Conservation (phyloP, 2,888 invertebrate genomes). For the Abrostola tripartita region DNA sequence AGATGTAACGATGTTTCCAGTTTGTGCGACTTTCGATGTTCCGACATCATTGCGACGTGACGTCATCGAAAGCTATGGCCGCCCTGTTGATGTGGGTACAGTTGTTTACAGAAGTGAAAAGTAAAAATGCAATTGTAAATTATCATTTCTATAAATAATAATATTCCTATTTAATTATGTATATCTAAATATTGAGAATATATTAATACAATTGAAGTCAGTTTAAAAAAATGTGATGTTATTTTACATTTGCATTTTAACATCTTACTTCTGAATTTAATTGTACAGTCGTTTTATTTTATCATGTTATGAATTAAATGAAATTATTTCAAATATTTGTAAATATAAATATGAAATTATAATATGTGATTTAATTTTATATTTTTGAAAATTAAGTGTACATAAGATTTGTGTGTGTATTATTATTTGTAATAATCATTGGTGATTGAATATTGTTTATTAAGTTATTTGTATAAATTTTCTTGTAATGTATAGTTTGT, state of each 20-base stretch:
- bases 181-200: constrained; percentile 25
- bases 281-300: constrained; percentile 49
- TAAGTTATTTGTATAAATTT: constrained; percentile 79
- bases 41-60: constrained; percentile 3
- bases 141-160: constrained; percentile 14
- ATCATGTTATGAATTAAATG: constrained; percentile 50
- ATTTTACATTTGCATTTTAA: constrained; percentile 21
- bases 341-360: constrained; percentile 74
- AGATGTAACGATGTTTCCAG: constrained; percentile 60
- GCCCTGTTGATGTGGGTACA: constrained; percentile 39
- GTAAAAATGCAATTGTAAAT: constrained; percentile 10
- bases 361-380: constrained; percentile 80
- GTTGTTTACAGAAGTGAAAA: constrained; percentile 27
- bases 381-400: constrained; percentile 74
- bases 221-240: constrained; percentile 10
- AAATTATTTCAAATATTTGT: constrained; percentile 70
- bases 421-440: constrained; percentile 70
- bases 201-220: constrained; percentile 14
- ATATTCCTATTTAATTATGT: too few relatives aligned
- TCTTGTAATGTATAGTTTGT: constrained; percentile 83
- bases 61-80: constrained; percentile 32
- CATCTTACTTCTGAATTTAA: constrained; percentile 28
- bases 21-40: constrained; percentile 34
- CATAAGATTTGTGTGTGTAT: constrained; percentile 83
- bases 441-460: constrained; percentile 71